Evolutionary conservation across 1,140 invertebrate species (phyloP), one percentile per base, ranked within the genome.

Genomic region (Idris sp.): DNA sequence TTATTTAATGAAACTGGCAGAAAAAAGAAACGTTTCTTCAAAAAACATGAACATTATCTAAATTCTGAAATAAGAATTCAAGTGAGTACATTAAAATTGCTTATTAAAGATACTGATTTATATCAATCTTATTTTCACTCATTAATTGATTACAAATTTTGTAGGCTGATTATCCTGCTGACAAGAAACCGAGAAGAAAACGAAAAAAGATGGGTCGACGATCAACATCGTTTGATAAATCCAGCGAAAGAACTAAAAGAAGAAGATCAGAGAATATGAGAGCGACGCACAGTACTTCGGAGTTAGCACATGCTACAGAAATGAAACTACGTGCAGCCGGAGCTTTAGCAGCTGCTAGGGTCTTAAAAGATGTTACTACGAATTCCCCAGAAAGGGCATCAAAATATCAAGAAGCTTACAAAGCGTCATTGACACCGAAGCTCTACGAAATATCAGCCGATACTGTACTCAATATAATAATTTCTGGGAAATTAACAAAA

Each of bases 161-260:
- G n/a, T n/a, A n/a, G n/a, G n/a, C n/a, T n/a, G n/a, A n/a, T n/a
- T n/a, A n/a, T n/a, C n/a, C n/a, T n/a, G n/a, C n/a, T n/a, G n/a
- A n/a, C n/a, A n/a, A n/a, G n/a, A n/a, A n/a, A n/a, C n/a, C n/a
- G n/a, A n/a, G n/a, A n/a, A n/a, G n/a, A n/a, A n/a, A n/a, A n/a
- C n/a, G n/a, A n/a, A n/a, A n/a, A n/a, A n/a, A n/a, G n/a, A n/a
- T n/a, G n/a, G n/a, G n/a, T n/a, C n/a, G n/a, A n/a, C n/a, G n/a
- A n/a, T n/a, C n/a, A n/a, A n/a, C n/a, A n/a, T n/a, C n/a, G n/a
- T n/a, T n/a, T n/a, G n/a, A n/a, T n/a, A n/a, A n/a, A n/a, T n/a
- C n/a, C n/a, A n/a, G n/a, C n/a, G n/a, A n/a, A n/a, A n/a, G 44
- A 14, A 35, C 53, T 0, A 68, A 68, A 16, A 16, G 64, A 4